Base-by-base conservation (phyloP, 2,113 vertebrate genomes). In the Lipophrys pholis region DNA sequence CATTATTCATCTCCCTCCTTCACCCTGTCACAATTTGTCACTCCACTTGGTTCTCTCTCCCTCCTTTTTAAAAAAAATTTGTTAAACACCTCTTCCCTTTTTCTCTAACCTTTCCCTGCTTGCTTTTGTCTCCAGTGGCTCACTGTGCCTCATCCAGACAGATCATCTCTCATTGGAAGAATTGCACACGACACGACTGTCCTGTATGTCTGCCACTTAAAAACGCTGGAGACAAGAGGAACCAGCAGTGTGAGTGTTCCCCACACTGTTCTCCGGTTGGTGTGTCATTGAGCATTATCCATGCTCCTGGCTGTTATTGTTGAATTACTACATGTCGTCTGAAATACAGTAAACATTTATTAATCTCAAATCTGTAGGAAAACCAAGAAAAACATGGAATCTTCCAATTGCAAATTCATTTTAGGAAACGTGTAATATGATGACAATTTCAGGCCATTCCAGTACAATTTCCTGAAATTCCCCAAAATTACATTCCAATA, bases 101-200 rank as follows among this genome's bases (percentile, higher is more conserved):
- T 86, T 42, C 41, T 79, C 6, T 64, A 50, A 77, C 55, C 2
- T 52, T 55, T 73, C 6, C 69, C 45, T 11, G 2, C 30, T 51
- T 85, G 5, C 50, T 49, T 59, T 38, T 81, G 16, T 53, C 65
- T 76, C 55, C 81, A 99, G 98, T 99, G 93, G 97, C 97, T 57
- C 98, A 99, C 85, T 99, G 98, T 54, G 98, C 98, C 7, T 99
- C 98, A 85, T 99, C 98, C 85, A 94, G 98, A 93, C 98, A 99
- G 95, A 99, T 99, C 92, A 99, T 99, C 93, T 99, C 98, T 8
- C 98, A 99, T 92, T 99, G 98, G 98, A 99, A 99, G 93, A 99
- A 99, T 61, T 99, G 98, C 93, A 99, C 98, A 0, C 92, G 97
- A 61, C 98, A 99, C 6, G 98, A 99, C 89, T 99, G 97, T 94